Evolutionary conservation across 1,140 invertebrate species (phyloP).

Genomic region (Temnothorax curvispinosus): DNA sequence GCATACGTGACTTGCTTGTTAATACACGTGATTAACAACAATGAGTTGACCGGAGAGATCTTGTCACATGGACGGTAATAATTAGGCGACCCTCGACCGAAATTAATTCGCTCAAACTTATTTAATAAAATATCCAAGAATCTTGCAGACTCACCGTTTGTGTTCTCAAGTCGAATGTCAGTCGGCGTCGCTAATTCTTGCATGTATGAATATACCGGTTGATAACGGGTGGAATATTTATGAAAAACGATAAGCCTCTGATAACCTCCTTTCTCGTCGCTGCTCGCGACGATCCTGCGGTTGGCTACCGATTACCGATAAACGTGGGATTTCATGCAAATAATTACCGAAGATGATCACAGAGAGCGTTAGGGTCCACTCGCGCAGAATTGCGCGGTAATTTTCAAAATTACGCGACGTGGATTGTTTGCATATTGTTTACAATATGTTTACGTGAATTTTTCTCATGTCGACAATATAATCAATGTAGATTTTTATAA

Average conservation of each 20-base stretch:
- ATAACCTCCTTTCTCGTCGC: not conserved
- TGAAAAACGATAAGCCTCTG: not conserved
- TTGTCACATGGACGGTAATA: not conserved
- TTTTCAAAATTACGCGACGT: no score
- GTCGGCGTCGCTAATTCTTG: not conserved
- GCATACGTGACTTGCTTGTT: not conserved
- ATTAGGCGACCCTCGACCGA: not conserved
- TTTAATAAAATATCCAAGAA: not conserved
- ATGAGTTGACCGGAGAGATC: not conserved
- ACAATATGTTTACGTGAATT: no score
- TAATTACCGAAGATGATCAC: not conserved
- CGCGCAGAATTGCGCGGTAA: not conserved
- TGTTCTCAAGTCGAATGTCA: not conserved
- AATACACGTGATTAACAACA: not conserved
- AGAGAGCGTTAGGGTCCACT: not conserved
- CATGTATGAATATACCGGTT: not conserved
- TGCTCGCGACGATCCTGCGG: not conserved
- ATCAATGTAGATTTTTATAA: no score
- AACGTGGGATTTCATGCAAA: not conserved
- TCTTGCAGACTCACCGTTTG: conserved; percentile 4
- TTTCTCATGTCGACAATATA: no score
- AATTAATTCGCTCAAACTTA: not conserved
- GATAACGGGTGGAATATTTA: conserved; percentile 7
- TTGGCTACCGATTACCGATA: not conserved
- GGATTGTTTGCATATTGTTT: no score